Evolutionary conservation across 2,113 vertebrate species (phyloP).

Genomic region (Rhynchomys soricoides): DNA sequence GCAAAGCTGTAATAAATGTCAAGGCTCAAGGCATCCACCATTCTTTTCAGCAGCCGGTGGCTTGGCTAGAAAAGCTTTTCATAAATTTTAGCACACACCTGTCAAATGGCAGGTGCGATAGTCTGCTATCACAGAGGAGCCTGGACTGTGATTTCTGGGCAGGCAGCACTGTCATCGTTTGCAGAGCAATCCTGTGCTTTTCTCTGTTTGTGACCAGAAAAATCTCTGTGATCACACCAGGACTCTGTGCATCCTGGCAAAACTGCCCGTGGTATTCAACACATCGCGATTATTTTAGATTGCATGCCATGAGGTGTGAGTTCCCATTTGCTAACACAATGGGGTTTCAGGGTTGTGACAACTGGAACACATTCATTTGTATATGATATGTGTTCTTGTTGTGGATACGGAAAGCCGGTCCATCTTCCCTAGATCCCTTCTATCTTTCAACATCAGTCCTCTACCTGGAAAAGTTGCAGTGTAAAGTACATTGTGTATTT

Average conservation of each 20-base stretch:
- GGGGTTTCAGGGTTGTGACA: slow-evolving; percentile 77
- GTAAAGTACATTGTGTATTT: slow-evolving; percentile 65
- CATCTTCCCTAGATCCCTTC: slow-evolving; percentile 57
- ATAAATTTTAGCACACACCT: slow-evolving; percentile 78
- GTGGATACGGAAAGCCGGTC: slow-evolving; percentile 69
- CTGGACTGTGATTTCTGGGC: slow-evolving; percentile 69
- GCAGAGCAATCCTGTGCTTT: slow-evolving; percentile 41
- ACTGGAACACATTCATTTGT: slow-evolving; percentile 81
- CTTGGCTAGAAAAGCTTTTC: slow-evolving; percentile 79
- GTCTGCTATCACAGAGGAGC: slow-evolving; percentile 59
- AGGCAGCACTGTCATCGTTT: slow-evolving; percentile 62
- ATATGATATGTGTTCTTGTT: slow-evolving; percentile 74
- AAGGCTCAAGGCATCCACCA: slow-evolving; percentile 67
- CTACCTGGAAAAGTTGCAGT: neutral
- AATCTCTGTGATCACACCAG: slow-evolving; percentile 71
- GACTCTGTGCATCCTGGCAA: slow-evolving; percentile 66
- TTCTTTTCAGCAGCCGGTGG: slow-evolving; percentile 79
- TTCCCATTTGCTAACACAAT: slow-evolving; percentile 85
- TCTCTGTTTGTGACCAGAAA: slow-evolving; percentile 76
- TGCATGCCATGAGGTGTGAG: slow-evolving; percentile 80
- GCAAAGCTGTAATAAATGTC: slow-evolving; percentile 79
- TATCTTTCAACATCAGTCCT: neutral
- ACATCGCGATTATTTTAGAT: slow-evolving; percentile 81
- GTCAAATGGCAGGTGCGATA: slow-evolving; percentile 79
- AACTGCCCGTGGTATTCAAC: slow-evolving; percentile 76